Conservation (phyloP, 2,797 vertebrate genomes). For the Ibycter americanus region DNA sequence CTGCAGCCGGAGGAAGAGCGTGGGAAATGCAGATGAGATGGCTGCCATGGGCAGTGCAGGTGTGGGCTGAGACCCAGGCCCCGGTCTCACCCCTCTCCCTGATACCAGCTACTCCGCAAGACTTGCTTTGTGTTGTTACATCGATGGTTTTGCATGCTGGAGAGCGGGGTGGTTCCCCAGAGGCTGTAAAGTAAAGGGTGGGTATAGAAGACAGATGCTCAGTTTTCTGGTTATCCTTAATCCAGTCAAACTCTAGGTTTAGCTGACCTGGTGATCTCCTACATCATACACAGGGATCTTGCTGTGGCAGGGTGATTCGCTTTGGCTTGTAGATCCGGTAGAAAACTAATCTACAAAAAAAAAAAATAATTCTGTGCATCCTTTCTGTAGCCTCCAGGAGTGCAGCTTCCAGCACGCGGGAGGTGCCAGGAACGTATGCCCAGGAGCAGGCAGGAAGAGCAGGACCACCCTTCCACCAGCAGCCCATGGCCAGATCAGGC, state of each 20-base stretch:
- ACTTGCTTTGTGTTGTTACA: not conserved
- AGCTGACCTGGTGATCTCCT: not conserved
- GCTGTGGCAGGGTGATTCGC: not conserved
- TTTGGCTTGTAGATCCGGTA: not conserved
- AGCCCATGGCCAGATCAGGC: conserved; percentile 14
- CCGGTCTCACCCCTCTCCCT: not conserved
- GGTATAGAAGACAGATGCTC: not conserved
- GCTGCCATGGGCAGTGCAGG: not conserved
- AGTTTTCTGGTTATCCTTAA: not conserved
- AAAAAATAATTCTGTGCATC: not conserved
- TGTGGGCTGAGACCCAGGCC: rapidly evolving
- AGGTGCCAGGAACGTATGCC: not conserved
- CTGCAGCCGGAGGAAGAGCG: not conserved
- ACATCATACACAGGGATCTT: rapidly evolving
- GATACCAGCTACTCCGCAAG: not conserved
- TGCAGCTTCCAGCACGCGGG: not conserved
- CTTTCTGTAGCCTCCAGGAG: not conserved
- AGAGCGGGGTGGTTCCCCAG: not conserved
- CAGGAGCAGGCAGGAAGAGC: conserved; percentile 30
- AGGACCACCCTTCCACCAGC: conserved; percentile 27
- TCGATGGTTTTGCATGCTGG: not conserved
- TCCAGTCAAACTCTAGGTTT: not conserved
- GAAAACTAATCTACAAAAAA: not conserved
- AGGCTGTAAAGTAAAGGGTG: not conserved
- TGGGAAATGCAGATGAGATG: not conserved